A percentile compares a stretch with the other conserved stretches of the same genome.
These are phyloP conservation scores for Amazona vittata DNA, from an alignment of 2,113 vertebrate species.

Conservation along the genomic window DNA sequence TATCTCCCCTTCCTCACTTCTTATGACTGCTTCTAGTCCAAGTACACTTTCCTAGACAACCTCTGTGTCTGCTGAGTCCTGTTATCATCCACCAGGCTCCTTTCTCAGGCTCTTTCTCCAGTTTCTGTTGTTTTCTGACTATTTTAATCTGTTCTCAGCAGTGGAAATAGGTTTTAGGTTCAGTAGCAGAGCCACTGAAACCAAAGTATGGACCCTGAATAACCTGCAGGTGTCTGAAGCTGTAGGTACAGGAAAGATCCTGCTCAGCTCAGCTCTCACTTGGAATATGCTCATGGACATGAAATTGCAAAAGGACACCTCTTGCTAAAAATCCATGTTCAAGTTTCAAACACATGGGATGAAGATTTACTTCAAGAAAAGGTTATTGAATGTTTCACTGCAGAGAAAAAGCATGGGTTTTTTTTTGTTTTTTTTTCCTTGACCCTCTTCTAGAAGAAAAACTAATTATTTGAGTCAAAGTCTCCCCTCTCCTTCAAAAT, in stretches of 20 bases:
- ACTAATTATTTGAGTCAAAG: not conserved
- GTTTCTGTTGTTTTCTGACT: not conserved
- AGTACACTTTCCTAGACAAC: not conserved
- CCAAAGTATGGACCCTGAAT: fast-evolving
- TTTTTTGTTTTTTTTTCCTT: no score
- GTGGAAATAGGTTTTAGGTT: not conserved
- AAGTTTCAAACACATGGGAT: not conserved
- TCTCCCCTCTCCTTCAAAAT: not conserved
- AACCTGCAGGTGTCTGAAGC: not conserved
- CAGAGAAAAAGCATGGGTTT: not conserved
- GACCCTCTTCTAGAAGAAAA: not conserved
- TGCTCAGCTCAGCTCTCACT: not conserved
- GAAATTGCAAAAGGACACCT: not conserved
- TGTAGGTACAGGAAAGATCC: not conserved
- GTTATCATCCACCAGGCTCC: not conserved
- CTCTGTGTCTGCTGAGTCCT: not conserved
- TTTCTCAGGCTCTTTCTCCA: not conserved
- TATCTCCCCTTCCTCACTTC: not conserved
- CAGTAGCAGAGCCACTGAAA: not conserved
- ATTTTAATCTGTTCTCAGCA: not conserved
- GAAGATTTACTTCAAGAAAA: not conserved
- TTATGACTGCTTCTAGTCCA: not conserved
- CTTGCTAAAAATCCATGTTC: not conserved
- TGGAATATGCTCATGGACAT: not conserved
- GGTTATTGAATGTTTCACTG: not conserved